These are phyloP conservation scores for Drosophila leonis DNA, from an alignment of 2,888 invertebrate genomes.

Conservation along the genomic window DNA sequence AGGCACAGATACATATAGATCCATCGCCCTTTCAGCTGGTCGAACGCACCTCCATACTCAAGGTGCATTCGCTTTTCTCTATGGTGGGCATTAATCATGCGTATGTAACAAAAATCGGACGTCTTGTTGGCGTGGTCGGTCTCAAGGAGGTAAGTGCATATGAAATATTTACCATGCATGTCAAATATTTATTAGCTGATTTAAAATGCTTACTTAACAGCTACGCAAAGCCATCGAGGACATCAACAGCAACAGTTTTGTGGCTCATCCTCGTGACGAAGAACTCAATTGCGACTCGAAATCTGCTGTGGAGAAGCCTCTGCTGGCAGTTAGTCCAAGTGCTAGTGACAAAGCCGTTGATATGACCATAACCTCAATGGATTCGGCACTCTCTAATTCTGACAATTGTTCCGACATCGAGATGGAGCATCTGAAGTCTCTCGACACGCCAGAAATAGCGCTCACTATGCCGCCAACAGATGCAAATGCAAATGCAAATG, in stretches of 20 bases:
- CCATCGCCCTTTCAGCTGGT: constrained; percentile 99
- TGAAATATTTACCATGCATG: constrained; percentile 35
- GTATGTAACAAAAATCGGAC: constrained; percentile 98
- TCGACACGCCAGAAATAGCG: constrained; percentile 48
- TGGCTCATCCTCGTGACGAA: constrained; percentile 82
- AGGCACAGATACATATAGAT: constrained; percentile 90
- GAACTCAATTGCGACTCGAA: constrained; percentile 59
- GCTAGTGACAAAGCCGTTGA: constrained; percentile 84
- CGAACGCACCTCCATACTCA: constrained; percentile 95
- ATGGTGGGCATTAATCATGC: constrained; percentile 99
- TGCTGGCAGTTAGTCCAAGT: constrained; percentile 48
- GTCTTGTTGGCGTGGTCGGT: constrained; percentile 97
- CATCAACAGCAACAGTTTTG: constrained; percentile 92
- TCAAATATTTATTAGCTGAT: background rate
- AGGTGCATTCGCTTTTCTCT: constrained; percentile 99
- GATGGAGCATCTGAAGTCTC: constrained; percentile 70
- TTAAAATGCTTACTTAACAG: constrained; percentile 83
- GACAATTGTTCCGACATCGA: constrained; percentile 85
- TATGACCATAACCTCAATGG: constrained; percentile 85
- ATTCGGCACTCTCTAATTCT: constrained; percentile 85
- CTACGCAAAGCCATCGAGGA: constrained; percentile 95
- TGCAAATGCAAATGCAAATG: too few relatives aligned
- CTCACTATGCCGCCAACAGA: constrained; percentile 51
- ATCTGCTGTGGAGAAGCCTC: constrained; percentile 70
- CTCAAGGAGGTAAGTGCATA: constrained; percentile 92